These are phyloP conservation scores for Labeo rohita DNA, from an alignment of 2,113 vertebrate species.

Conservation along the genomic window DNA sequence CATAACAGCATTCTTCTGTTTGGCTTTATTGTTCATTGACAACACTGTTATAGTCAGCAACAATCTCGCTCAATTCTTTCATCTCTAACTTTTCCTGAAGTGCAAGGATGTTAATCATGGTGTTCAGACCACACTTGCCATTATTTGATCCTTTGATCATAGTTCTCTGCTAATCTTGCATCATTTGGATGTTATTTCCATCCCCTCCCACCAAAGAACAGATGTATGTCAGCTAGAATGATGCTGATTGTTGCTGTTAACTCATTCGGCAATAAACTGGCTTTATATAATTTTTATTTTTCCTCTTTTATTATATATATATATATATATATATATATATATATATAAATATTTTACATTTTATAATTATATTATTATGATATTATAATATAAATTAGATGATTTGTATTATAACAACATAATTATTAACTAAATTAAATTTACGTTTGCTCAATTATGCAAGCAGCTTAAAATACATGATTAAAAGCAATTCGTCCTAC, in stretches of 20 bases:
- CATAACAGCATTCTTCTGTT: not conserved
- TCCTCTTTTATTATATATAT: too few relatives aligned
- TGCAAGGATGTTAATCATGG: slow-evolving; percentile 7
- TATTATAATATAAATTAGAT: not conserved
- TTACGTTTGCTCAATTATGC: not conserved
- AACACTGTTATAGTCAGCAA: not conserved
- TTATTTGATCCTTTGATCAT: slow-evolving; percentile 11
- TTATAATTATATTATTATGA: not conserved
- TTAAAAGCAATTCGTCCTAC: not conserved
- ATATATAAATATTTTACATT: too few relatives aligned
- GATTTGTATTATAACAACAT: not conserved
- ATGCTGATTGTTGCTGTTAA: not conserved
- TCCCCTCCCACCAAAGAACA: not conserved
- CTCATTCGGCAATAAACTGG: not conserved
- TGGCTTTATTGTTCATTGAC: not conserved
- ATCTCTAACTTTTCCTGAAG: slow-evolving; percentile 2
- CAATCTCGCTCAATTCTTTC: not conserved
- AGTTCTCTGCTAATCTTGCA: slow-evolving; percentile 1
- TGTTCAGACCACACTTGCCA: slow-evolving; percentile 10
- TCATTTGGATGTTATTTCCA: not conserved
- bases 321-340: too few relatives aligned
- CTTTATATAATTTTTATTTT: not conserved
- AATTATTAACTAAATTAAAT: not conserved
- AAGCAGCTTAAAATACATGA: not conserved
- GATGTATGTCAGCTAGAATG: not conserved